Base-by-base conservation (phyloP, 2,797 vertebrate species). In the Decapterus maruadsi region DNA sequence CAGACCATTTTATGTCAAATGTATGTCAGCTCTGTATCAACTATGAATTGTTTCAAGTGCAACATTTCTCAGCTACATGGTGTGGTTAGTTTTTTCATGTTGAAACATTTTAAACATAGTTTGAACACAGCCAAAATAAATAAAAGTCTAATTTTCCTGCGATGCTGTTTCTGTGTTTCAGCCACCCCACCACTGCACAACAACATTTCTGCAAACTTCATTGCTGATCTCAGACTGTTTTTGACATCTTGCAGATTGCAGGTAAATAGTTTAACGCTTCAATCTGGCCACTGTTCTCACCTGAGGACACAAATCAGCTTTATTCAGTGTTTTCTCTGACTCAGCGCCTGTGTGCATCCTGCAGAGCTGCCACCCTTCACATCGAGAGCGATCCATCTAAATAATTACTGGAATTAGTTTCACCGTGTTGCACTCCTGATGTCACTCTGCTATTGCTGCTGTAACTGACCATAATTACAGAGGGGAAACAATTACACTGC, bases 371-470 rank as follows among this genome's bases (percentile, higher is more conserved):
- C 45, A 20, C 36, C 12, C 34, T 59, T 72, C 58, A 26, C 71
- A 38, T 38, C 6, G 43, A 71, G 29, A 61, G 58, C 34, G 0
- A 72, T 82, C 75, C 54, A 60, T 66, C 64, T 54, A 45, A 75
- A 77, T 88, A 81, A 88, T 69, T 59, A 65, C 67, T 42, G 66
- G 73, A 68, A 75, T 87, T 65, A 64, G 31, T 68, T 67, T 62
- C 68, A 72, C 13, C 19, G 56, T 42, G 55, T 59, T 56, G 76
- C 54, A 22, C 57, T 48, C 58, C 45, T 31, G 55, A 46, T 76
- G 72, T 57, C 36, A 31, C 59, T 43, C 48, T 36, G 75, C 68
- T 42, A 17, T 62, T 63, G 9, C 68, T 36, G 72, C 50, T 45
- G 67, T 72, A 45, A 71, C 43, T 64, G 76, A 60, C 76, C 77